Percentiles rank a stretch among this genome's conserved stretches.
Evolutionary conservation across 2,888 invertebrate species (phyloP).

Genomic region (Acanthosepion esculentum): DNA sequence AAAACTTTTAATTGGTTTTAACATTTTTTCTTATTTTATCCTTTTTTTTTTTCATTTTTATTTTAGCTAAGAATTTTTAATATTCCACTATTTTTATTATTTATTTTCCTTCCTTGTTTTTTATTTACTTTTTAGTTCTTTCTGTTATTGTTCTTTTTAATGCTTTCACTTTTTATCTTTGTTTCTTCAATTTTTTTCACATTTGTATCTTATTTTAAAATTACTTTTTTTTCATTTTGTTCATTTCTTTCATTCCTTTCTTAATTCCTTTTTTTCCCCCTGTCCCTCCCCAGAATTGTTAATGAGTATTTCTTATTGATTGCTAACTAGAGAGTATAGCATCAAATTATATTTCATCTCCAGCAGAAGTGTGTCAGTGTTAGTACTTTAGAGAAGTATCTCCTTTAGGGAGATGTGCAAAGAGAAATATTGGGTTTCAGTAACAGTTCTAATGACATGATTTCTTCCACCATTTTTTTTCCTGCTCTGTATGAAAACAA

Average conservation of each 20-base stretch:
- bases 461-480: not conserved
- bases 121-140: not conserved
- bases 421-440: not conserved
- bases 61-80: too few relatives aligned
- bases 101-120: not conserved
- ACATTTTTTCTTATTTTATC: too few relatives aligned
- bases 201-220: not conserved
- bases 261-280: not conserved
- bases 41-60: too few relatives aligned
- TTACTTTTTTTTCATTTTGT: too few relatives aligned
- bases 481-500: not conserved
- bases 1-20: too few relatives aligned
- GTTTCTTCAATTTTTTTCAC: not conserved
- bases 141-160: not conserved
- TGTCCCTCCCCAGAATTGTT: not conserved
- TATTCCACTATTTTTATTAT: not conserved
- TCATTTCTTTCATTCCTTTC: not conserved
- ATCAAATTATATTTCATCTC: not conserved
- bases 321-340: not conserved
- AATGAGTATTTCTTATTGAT: not conserved
- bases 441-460: not conserved
- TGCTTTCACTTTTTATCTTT: not conserved
- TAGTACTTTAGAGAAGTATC: not conserved
- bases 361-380: not conserved
- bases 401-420: not conserved